Evolutionary conservation across 2,113 vertebrate species (phyloP), one percentile per base, ranked within the genome.

Genomic region (Thunnus maccoyii): DNA sequence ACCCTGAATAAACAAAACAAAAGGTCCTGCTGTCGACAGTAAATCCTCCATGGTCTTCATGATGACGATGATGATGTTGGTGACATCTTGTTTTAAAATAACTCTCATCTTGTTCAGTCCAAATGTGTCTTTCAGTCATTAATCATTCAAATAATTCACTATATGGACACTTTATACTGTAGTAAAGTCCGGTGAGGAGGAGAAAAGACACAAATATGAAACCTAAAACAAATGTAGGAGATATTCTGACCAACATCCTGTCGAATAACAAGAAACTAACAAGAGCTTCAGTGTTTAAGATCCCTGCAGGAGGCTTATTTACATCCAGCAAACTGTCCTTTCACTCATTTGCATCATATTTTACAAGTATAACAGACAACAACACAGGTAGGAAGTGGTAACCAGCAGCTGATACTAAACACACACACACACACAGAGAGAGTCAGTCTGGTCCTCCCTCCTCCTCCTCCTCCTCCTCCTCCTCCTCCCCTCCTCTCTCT

Each of bases 391-490:
- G 47, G 67, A 72, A 64, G 79, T 62, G 60, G 55, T 13, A 48
- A 20, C 41, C 57, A 61, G 72, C 76, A 77, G 85, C 82, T 81
- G 52, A 27, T 25, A 30, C 27, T 30, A 30, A 30, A 25, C 60
- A 54, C 55, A 48, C 80, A 30, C 22, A 75, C 58, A 25, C 50
- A 62, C 36, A 2, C 20, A 48, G 4, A 18, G 8, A 76, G 3
- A 70, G 66, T 65, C 66, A 84, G 80, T 16, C 54, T 82, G 93
- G 89, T 87, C 68, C 78, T 71, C 88, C 94, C 94, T 89, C 90
- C 89, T 55, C 58, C 27, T 80, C 93, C 94, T 90, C 90, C 89
- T 87, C 88, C 80, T 87, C 77, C 70, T 4, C 32, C 72, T 22
- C 22, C 22, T 22, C 22, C 22, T 22, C 67, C 83, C 93, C 82